Base-by-base conservation (phyloP, 2,113 vertebrate genomes). In the Hippocampus mohnikei region DNA sequence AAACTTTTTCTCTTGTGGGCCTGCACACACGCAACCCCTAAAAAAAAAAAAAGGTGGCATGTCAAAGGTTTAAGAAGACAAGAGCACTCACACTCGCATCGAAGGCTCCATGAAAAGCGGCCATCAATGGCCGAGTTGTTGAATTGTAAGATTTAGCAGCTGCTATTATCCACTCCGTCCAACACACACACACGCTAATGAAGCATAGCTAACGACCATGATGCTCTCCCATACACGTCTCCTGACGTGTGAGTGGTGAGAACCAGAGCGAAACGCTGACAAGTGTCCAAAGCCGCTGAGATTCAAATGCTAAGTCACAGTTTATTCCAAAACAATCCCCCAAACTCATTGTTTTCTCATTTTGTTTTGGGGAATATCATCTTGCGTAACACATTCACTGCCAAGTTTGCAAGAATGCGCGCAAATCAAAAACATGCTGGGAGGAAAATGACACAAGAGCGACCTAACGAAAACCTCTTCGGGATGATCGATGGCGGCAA, bases 151-250 rank as follows among this genome's bases (percentile, higher is more conserved):
- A 76, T 55, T 61, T 9, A 64, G 12, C 42, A 23, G 4, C 59
- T 21, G 61, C 23, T 33, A 21, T 76, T 29, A 33, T 27, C 50
- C n/a, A 23, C 18, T 66, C 52, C 29, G 12, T 64, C 20, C 60
- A 66, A 70, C 63, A 68, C 65, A 61, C 56, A 62, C 42, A 64
- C 25, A 58, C 21, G 60, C 46, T 76, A 87, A 85, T 70, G 74
- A 71, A 86, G 84, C 87, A 71, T 83, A 79, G 42, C 89, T 91
- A 92, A 93, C 87, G 88, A 88, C 79, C 82, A 85, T 79, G 77
- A 85, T 80, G 79, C 77, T 74, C 76, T 83, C 82, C 77, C 58
- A 69, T 80, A 89, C 90, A 92, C 78, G 83, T 81, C 83, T 83
- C 48, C 7, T 55, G 73, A 84, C 75, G 65, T 60, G 71, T 76